Conservation (phyloP, 2,113 vertebrate species). For the Girardinichthys multiradiatus region DNA sequence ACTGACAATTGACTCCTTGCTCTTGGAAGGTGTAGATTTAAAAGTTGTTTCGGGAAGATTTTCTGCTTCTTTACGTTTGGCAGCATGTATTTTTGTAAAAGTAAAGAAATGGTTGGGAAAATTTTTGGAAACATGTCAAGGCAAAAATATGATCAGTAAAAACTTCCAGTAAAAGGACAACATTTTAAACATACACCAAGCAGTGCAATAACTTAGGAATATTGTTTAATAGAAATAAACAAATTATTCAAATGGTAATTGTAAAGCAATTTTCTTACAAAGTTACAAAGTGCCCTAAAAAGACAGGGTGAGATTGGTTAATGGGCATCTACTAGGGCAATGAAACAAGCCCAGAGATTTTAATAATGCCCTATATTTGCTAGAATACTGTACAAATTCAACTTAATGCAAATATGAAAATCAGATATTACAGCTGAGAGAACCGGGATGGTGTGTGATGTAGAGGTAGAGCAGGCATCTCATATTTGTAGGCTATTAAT, state of each 20-base stretch:
- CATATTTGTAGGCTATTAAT: too few relatives aligned
- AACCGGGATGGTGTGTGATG: too few relatives aligned
- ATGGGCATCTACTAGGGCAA: neutral
- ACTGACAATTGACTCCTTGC: conserved; percentile 27
- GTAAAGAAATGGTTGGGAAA: neutral
- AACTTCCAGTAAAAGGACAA: neutral
- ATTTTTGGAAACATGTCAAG: neutral
- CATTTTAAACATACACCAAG: too few relatives aligned
- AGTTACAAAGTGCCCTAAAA: neutral
- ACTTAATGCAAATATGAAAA: neutral
- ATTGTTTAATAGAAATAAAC: neutral
- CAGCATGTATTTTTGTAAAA: conserved; percentile 13
- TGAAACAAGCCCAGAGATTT: neutral
- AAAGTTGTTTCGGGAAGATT: neutral
- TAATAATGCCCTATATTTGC: neutral
- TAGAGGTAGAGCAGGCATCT: too few relatives aligned
- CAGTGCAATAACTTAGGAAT: neutral
- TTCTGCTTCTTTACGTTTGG: neutral
- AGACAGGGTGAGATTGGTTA: neutral
- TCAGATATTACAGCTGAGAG: too few relatives aligned
- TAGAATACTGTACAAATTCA: neutral
- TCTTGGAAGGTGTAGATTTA: conserved; percentile 10
- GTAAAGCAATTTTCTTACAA: neutral
- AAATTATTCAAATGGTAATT: neutral
- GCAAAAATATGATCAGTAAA: neutral